Evolutionary conservation across 2,888 invertebrate species (phyloP).

Genomic region (Byasa hedistus): DNA sequence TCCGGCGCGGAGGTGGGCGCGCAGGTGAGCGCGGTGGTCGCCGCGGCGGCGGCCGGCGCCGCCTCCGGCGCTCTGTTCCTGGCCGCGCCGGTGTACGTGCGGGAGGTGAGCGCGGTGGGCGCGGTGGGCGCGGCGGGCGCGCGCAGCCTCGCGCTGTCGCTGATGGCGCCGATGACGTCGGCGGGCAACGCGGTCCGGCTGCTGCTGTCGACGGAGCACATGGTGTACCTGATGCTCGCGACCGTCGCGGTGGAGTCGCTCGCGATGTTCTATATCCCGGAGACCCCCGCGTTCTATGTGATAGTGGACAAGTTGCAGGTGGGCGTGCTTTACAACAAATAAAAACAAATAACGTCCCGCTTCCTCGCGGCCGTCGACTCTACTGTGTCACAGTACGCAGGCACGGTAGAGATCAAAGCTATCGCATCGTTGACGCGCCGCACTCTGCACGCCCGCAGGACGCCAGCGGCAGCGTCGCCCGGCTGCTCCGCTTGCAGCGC

Average conservation of each 20-base stretch:
- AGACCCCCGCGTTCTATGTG: constrained; percentile 61
- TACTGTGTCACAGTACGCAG: too few relatives aligned
- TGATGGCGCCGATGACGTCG: constrained; percentile 53
- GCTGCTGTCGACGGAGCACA: constrained; percentile 45
- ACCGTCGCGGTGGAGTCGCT: constrained; percentile 55
- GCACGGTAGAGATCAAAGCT: too few relatives aligned
- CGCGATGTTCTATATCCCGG: constrained; percentile 49
- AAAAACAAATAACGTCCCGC: too few relatives aligned
- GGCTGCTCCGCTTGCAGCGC: constrained; percentile 45
- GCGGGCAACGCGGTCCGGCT: constrained; percentile 55
- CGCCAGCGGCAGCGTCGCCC: constrained; percentile 48
- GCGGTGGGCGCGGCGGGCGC: constrained; percentile 37
- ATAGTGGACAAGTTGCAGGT: constrained; percentile 34
- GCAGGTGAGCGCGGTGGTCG: too few relatives aligned
- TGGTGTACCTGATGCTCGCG: constrained; percentile 53
- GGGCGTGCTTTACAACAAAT: background rate
- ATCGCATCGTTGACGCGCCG: too few relatives aligned
- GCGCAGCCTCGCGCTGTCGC: constrained; percentile 45
- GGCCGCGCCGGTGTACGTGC: constrained; percentile 55
- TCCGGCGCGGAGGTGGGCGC: constrained; percentile 37
- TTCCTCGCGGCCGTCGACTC: too few relatives aligned
- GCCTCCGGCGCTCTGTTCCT: constrained; percentile 59
- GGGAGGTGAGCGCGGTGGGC: too few relatives aligned
- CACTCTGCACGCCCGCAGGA: constrained; percentile 48
- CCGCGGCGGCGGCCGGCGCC: constrained; percentile 54